A percentile compares a stretch with the other conserved stretches of the same genome.
These are phyloP conservation scores for Nomada ferruginata DNA, from an alignment of 2,888 invertebrate genomes.

Conservation along the genomic window DNA sequence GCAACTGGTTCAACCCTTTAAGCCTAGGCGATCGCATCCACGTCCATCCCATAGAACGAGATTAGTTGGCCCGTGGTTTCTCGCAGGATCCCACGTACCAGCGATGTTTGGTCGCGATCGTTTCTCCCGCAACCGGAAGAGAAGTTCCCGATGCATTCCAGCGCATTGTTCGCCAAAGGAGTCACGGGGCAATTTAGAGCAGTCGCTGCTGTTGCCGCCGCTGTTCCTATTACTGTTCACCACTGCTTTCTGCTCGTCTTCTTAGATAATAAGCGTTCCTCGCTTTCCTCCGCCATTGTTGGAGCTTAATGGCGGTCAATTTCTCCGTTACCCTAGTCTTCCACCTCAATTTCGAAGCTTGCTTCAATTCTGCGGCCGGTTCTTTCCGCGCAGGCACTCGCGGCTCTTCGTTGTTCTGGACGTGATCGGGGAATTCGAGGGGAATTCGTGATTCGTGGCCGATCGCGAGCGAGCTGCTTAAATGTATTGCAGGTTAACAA, in stretches of 20 bases:
- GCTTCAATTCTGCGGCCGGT: background rate
- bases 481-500: background rate
- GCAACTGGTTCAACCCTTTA: background rate
- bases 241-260: conserved; percentile 30
- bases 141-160: conserved; percentile 56
- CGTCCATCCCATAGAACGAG: background rate
- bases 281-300: conserved; percentile 32
- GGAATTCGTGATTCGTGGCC: no score
- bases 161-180: conserved; percentile 49
- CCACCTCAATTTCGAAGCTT: background rate
- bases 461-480: no score
- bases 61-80: conserved; percentile 43
- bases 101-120: conserved; percentile 43
- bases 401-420: no score
- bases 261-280: conserved; percentile 49
- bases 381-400: background rate
- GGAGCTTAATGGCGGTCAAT: conserved; percentile 46
- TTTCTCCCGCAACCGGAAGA: conserved; percentile 60
- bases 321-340: conserved; percentile 29
- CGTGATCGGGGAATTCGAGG: background rate
- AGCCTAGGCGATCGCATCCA: background rate
- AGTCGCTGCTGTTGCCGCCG: conserved; percentile 41
- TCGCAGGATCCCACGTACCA: conserved; percentile 27
- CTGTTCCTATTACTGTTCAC: conserved; percentile 44
- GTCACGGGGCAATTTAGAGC: conserved; percentile 59